These are phyloP conservation scores for Tetheella fluctuosa DNA, from an alignment of 2,888 invertebrate species.

Conservation along the genomic window DNA sequence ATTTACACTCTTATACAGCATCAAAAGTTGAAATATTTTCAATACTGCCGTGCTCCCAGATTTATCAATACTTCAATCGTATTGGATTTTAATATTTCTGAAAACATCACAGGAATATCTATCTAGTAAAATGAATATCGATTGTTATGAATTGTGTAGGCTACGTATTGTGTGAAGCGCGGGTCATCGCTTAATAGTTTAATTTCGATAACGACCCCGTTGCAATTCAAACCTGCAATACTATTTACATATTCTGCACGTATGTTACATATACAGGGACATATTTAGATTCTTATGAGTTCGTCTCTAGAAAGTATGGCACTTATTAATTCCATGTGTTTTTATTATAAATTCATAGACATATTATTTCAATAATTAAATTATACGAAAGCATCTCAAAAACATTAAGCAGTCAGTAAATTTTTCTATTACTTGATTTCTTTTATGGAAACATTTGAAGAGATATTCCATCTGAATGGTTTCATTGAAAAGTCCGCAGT, in stretches of 20 bases:
- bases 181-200: conserved; percentile 43
- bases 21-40: too few species aligned
- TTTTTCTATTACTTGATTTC: conserved; percentile 76
- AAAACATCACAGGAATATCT: too few species aligned
- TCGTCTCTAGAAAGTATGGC: not conserved
- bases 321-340: not conserved
- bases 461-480: conserved; percentile 80
- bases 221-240: conserved; percentile 13
- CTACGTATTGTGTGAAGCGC: conserved; percentile 30
- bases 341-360: not conserved
- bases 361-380: not conserved
- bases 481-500: conserved; percentile 83
- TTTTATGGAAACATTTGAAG: conserved; percentile 79
- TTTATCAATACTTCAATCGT: not conserved
- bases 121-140: not conserved
- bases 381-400: conserved; percentile 1
- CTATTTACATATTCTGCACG: not conserved
- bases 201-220: conserved; percentile 24
- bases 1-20: too few species aligned
- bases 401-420: conserved; percentile 48
- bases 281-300: not conserved
- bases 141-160: conserved; percentile 20
- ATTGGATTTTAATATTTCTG: too few species aligned
- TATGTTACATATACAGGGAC: too few species aligned
- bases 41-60: too few species aligned